These are phyloP conservation scores for Heliothis virescens DNA, from an alignment of 1,140 invertebrate genomes.

Conservation along the genomic window DNA sequence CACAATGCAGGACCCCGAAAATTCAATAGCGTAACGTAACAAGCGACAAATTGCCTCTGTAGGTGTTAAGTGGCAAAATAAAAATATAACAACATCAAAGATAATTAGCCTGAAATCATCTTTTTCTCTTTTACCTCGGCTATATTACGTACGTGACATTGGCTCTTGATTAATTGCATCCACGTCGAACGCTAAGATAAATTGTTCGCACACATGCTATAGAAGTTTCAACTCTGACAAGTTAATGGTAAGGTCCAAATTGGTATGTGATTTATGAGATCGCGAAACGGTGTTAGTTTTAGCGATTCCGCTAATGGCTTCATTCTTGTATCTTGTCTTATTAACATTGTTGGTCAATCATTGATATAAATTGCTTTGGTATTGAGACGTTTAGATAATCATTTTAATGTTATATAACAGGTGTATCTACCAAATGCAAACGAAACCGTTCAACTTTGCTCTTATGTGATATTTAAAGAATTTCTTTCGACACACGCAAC, in stretches of 20 bases:
- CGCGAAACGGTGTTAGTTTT: slow-evolving; percentile 63
- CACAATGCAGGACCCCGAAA: slow-evolving; percentile 46
- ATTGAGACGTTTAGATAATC: slow-evolving; percentile 52
- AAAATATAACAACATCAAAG: slow-evolving; percentile 72
- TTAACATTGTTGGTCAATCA: slow-evolving; percentile 54
- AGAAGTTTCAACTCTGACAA: slow-evolving; percentile 42
- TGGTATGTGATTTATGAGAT: slow-evolving; percentile 30
- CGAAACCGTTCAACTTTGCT: slow-evolving; percentile 1
- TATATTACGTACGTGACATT: slow-evolving; percentile 79
- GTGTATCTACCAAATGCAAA: background rate
- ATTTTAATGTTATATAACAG: slow-evolving; percentile 38
- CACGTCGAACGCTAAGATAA: slow-evolving; percentile 79
- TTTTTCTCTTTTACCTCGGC: slow-evolving; percentile 76
- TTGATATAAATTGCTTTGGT: slow-evolving; percentile 55
- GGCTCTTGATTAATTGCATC: slow-evolving; percentile 82
- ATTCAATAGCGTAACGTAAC: slow-evolving; percentile 54
- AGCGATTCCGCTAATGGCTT: slow-evolving; percentile 61
- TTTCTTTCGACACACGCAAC: background rate
- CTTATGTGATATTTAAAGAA: background rate
- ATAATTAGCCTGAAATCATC: slow-evolving; percentile 84
- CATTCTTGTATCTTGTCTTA: slow-evolving; percentile 56
- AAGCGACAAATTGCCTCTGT: slow-evolving; percentile 67
- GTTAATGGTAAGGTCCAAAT: slow-evolving; percentile 50
- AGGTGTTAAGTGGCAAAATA: slow-evolving; percentile 79
- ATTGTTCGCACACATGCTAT: slow-evolving; percentile 58